These are phyloP conservation scores for Gouania willdenowi DNA, from an alignment of 2,797 vertebrate genomes.

Conservation along the genomic window DNA sequence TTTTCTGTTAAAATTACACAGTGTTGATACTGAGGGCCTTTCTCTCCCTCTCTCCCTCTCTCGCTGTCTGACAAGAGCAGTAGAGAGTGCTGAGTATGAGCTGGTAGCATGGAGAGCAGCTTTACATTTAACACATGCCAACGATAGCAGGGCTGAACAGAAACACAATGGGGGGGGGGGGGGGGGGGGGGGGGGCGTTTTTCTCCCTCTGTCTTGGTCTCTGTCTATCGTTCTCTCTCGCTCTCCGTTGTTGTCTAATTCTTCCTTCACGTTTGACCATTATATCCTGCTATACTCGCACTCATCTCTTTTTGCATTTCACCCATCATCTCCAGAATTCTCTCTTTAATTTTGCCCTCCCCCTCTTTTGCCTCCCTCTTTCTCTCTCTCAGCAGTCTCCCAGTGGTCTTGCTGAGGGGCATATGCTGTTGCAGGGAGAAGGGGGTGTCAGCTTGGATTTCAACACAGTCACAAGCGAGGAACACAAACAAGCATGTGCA, in stretches of 20 bases:
- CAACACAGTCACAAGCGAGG: conserved; percentile 67
- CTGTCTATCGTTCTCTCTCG: conserved; percentile 44
- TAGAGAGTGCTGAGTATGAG: conserved; percentile 66
- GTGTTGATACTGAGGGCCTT: conserved; percentile 42
- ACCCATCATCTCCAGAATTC: conserved; percentile 25
- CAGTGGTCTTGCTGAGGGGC: conserved; percentile 72
- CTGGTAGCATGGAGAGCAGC: conserved; percentile 69
- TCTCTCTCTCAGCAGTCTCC: conserved; percentile 50
- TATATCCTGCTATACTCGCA: conserved; percentile 13
- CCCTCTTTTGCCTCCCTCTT: conserved; percentile 17
- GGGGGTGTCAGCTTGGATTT: conserved; percentile 73
- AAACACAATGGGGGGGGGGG: conserved; percentile 59
- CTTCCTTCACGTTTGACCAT: conserved; percentile 24
- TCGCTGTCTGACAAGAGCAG: conserved; percentile 61
- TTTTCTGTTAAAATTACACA: conserved; percentile 36
- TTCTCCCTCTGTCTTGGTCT: conserved; percentile 59
- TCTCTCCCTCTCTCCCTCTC: conserved; percentile 38
- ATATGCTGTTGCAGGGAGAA: conserved; percentile 70
- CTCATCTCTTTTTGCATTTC: conserved; percentile 21
- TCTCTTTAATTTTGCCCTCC: conserved; percentile 33
- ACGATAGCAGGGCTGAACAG: conserved; percentile 65
- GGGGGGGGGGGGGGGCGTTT: conserved; percentile 61
- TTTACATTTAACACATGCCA: conserved; percentile 77
- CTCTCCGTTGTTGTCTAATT: conserved; percentile 33
- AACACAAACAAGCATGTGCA: conserved; percentile 32